A percentile compares a stretch with the other conserved stretches of the same genome.
These are phyloP conservation scores for Dynastes tityus DNA, from an alignment of 2,888 invertebrate genomes.

Conservation along the genomic window DNA sequence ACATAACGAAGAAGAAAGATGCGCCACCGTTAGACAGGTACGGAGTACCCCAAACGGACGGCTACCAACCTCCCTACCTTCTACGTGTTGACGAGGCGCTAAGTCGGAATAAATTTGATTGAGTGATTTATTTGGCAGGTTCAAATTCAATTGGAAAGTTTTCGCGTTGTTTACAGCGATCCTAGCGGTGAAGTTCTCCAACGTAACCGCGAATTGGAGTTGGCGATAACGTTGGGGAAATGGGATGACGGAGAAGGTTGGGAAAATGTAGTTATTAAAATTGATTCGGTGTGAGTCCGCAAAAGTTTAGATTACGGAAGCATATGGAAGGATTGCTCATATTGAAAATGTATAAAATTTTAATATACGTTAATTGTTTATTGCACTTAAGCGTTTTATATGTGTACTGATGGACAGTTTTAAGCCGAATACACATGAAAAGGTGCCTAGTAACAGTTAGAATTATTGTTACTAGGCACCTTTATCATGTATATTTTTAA, in stretches of 20 bases:
- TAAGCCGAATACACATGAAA: too few species aligned
- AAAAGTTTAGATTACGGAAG: neutral
- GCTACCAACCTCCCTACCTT: constrained; percentile 27
- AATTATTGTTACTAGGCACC: too few species aligned
- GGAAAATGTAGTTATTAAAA: constrained; percentile 6
- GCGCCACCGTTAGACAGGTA: constrained; percentile 42
- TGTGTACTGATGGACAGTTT: too few species aligned
- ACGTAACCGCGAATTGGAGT: constrained; percentile 9
- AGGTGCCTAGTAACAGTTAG: too few species aligned
- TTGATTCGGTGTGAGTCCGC: neutral
- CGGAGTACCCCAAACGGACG: neutral
- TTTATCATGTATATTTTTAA: too few species aligned
- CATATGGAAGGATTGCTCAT: neutral
- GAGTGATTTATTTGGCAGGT: constrained; percentile 52
- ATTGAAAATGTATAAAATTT: neutral
- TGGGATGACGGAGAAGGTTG: neutral
- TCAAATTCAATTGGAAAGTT: constrained; percentile 56
- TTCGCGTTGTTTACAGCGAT: constrained; percentile 27
- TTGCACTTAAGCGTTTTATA: too few species aligned
- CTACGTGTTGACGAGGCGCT: constrained; percentile 42
- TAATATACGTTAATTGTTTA: too few species aligned
- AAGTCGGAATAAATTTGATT: constrained; percentile 56
- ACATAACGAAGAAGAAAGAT: constrained; percentile 1
- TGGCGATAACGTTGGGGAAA: neutral
- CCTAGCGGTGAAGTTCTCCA: neutral